Evolutionary conservation across 2,888 invertebrate genomes (phyloP).

Genomic region (Latheticus oryzae): DNA sequence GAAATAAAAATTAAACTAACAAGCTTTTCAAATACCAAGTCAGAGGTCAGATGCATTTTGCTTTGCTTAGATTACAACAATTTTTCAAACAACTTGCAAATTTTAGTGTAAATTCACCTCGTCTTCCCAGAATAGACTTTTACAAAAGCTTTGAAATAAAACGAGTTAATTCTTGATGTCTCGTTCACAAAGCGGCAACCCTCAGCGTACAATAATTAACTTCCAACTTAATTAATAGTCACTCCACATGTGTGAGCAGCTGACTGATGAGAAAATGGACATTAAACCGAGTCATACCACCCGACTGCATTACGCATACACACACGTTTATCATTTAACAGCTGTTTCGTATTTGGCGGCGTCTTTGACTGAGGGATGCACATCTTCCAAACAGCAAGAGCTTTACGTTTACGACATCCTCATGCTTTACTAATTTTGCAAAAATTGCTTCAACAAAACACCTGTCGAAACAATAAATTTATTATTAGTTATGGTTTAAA

Average conservation of each 20-base stretch:
- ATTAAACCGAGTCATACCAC: conserved; percentile 54
- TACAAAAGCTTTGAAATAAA: conserved; percentile 7
- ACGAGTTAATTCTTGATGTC: conserved; percentile 2
- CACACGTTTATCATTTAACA: conserved; percentile 47
- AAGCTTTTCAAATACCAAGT: too few species aligned
- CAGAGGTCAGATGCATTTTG: too few species aligned
- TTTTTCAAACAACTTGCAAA: too few species aligned
- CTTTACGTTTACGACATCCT: conserved; percentile 28
- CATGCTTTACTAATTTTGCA: conserved; percentile 3
- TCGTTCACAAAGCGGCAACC: conserved; percentile 18
- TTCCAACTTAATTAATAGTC: conserved; percentile 55
- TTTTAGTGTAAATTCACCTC: too few species aligned
- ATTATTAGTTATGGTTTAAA: too few species aligned
- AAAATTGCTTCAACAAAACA: neutral
- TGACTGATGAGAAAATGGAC: conserved; percentile 55
- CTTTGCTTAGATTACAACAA: too few species aligned
- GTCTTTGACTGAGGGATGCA: conserved; percentile 41
- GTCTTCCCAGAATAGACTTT: too few species aligned
- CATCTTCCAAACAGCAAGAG: conserved; percentile 27
- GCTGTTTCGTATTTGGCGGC: conserved; percentile 52
- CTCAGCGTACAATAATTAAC: conserved; percentile 49
- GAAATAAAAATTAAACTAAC: too few species aligned
- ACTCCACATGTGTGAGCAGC: conserved; percentile 55
- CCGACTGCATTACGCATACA: conserved; percentile 52
- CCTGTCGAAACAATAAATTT: neutral